These are phyloP conservation scores for Euplagia quadripunctaria DNA, from an alignment of 2,888 invertebrate genomes.

Conservation along the genomic window DNA sequence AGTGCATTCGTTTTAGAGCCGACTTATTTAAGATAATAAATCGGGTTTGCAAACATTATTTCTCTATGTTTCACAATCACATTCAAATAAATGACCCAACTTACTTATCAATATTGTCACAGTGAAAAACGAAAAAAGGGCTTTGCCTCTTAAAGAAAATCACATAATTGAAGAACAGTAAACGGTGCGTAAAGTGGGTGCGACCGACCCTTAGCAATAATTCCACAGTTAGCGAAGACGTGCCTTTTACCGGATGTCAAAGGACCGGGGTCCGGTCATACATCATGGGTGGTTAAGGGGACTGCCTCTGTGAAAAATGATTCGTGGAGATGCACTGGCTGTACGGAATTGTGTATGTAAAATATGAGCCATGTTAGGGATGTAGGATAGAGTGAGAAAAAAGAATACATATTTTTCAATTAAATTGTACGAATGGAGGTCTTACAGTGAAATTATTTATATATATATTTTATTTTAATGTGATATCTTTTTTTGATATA, in stretches of 20 bases:
- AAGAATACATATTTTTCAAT: conserved; percentile 2
- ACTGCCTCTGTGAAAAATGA: conserved; percentile 71
- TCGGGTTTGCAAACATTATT: not conserved
- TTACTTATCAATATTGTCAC: conserved; percentile 67
- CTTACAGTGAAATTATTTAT: not conserved
- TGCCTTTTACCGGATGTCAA: conserved; percentile 75
- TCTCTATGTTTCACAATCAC: not conserved
- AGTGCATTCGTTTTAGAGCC: too few relatives aligned
- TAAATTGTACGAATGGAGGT: not conserved
- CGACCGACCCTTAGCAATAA: conserved; percentile 71
- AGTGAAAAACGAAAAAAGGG: conserved; percentile 66
- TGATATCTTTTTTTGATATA: too few relatives aligned
- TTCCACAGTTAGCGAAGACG: conserved; percentile 68
- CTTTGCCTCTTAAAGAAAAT: conserved; percentile 85
- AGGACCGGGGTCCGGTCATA: conserved; percentile 67
- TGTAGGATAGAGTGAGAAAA: conserved; percentile 2
- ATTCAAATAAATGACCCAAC: conserved; percentile 29
- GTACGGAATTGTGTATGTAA: conserved; percentile 27
- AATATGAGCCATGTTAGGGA: conserved; percentile 14
- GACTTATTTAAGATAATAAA: not conserved
- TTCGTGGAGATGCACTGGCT: conserved; percentile 39
- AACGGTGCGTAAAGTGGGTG: conserved; percentile 83
- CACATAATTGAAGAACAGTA: conserved; percentile 86
- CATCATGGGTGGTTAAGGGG: conserved; percentile 74
- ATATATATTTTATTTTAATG: not conserved